Evolutionary conservation across 2,113 vertebrate species (phyloP), one percentile per base, ranked within the genome.

Genomic region (Nanorana parkeri): DNA sequence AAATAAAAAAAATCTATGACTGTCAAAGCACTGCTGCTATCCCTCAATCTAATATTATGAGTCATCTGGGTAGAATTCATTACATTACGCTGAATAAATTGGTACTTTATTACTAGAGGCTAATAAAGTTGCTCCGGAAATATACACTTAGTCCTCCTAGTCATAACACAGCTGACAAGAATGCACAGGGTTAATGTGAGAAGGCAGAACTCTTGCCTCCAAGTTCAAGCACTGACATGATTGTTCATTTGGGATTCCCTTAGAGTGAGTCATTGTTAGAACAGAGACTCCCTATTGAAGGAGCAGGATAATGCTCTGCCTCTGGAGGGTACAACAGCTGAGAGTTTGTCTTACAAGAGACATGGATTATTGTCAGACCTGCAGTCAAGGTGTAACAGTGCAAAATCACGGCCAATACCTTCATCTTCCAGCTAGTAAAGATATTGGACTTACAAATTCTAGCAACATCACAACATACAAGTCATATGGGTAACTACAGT

Each of bases 241-340:
- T 91, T 87, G 84, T 89, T 93, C 94, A 92, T 89, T 87, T 92
- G 95, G 95, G 94, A 95, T 93, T 95, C 94, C 93, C 93, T 95
- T 77, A 36, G 84, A 84, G 93, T 95, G 92, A 95, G 91, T 95
- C 93, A 94, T 85, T 83, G 82, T 86, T 88, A 87, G 89, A 84
- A 77, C 16, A 84, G 77, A 91, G 89, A 88, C 86, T 87, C 87
- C 85, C 86, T 86, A 86, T 16, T 63, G 60, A 86, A 86, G 81
- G 86, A 89, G 85, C 88, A 85, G 87, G 85, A 89, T 88, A 90
- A 88, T 88, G 85, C 88, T 84, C 87, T 87, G 90, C 82, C 88
- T 90, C 90, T 63, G 78, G 87, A 88, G 89, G 88, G 84, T 85
- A 68, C 73, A 89, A 61, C 85, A 89, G 89, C 89, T 90, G 91